phyloP scores from a whole-genome alignment of 2,888 invertebrate genomes.

The Ashinkailepas kermadecensis region DNA sequence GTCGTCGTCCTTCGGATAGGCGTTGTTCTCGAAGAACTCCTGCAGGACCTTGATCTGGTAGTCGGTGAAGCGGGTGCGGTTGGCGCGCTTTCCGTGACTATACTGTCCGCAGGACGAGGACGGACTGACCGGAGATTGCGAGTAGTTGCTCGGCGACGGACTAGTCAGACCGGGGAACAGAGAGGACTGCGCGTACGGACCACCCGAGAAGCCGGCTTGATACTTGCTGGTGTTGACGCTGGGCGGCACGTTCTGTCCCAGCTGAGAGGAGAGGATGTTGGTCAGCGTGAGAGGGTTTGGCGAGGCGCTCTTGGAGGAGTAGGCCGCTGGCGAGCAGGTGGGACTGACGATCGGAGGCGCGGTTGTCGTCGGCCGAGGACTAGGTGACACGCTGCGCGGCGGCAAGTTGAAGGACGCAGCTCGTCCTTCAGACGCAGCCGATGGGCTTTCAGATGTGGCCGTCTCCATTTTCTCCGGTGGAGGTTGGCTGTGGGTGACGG shows the following conservation, averaged over 20 bases:
- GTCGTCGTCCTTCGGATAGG: constrained; percentile 99
- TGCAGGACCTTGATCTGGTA: constrained; percentile 97
- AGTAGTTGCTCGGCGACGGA: constrained; percentile 85
- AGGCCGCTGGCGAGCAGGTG: neutral
- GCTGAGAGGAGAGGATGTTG: neutral
- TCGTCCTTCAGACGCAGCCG: neutral
- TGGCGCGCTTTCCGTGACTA: constrained; percentile 77
- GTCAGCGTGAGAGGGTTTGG: neutral
- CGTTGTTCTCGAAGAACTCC: constrained; percentile 99
- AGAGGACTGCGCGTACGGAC: constrained; percentile 53
- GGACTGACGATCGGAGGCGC: neutral
- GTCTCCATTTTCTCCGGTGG: constrained; percentile 32
- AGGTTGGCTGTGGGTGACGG: constrained; percentile 36
- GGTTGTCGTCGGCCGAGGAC: neutral
- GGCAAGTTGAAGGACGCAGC: neutral
- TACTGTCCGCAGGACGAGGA: constrained; percentile 45
- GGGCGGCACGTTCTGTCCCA: too few species aligned
- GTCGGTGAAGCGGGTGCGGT: constrained; percentile 98
- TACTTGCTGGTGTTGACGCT: too few species aligned
- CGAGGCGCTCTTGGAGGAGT: neutral
- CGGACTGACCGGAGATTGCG: constrained; percentile 49
- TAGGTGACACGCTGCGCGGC: neutral
- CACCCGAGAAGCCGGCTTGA: too few species aligned
- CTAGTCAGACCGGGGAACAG: constrained; percentile 97
- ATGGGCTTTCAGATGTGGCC: neutral